Percentiles rank a stretch among this genome's conserved stretches.
phyloP scores from a whole-genome alignment of 1,140 invertebrate genomes.

The Leptinotarsa defecta region DNA sequence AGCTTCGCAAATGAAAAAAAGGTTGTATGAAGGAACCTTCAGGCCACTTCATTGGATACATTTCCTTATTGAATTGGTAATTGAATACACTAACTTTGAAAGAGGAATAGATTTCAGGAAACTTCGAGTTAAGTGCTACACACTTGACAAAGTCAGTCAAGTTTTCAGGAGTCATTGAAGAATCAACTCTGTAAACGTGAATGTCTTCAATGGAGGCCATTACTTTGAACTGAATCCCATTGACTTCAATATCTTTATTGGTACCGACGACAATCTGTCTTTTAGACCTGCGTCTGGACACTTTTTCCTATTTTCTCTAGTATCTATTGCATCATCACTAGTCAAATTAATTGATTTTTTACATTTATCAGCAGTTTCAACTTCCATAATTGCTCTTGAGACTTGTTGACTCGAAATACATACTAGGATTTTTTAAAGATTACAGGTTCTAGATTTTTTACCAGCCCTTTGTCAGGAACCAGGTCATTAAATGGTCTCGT shows the following conservation, averaged over 20 bases:
- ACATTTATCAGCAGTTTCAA: constrained; percentile 1
- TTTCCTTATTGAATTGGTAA: too few relatives aligned
- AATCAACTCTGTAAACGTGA: neutral
- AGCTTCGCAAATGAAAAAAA: neutral
- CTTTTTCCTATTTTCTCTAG: too few relatives aligned
- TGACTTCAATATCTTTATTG: constrained; percentile 9
- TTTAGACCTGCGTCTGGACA: too few relatives aligned
- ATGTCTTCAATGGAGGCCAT: neutral
- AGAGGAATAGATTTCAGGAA: too few relatives aligned
- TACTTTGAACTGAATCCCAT: neutral
- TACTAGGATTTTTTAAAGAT: neutral
- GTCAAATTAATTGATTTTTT: constrained; percentile 6
- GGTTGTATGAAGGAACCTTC: neutral
- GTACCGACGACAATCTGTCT: too few relatives aligned
- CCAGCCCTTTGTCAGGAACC: neutral
- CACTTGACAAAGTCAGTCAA: neutral
- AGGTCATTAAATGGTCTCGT: neutral
- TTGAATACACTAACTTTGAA: too few relatives aligned
- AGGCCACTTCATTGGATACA: neutral
- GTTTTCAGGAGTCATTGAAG: constrained; percentile 10
- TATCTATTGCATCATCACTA: neutral
- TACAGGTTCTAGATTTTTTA: neutral
- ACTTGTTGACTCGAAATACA: too few relatives aligned
- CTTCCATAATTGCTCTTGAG: neutral
- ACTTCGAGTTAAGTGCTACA: too few relatives aligned